These are phyloP conservation scores for Oceanites oceanicus DNA, from an alignment of 2,113 vertebrate species.

Conservation along the genomic window DNA sequence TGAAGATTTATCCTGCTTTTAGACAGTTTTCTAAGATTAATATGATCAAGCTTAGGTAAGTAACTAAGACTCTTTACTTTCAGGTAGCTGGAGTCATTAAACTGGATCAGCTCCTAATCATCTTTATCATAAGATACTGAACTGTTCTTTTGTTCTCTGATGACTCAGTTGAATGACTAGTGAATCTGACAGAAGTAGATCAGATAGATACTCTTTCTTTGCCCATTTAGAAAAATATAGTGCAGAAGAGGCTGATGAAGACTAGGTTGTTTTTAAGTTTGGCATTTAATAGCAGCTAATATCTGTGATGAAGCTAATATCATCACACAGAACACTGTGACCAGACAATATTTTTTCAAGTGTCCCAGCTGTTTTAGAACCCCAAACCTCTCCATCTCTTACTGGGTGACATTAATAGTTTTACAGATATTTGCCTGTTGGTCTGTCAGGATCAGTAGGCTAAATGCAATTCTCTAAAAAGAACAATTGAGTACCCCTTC, in stretches of 20 bases:
- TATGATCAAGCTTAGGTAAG: neutral
- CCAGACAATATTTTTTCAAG: neutral
- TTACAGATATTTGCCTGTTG: neutral
- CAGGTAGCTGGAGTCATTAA: neutral
- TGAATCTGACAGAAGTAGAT: neutral
- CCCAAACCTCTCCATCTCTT: neutral
- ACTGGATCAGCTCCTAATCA: neutral
- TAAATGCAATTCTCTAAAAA: neutral
- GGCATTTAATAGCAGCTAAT: too few relatives aligned
- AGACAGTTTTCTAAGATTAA: neutral
- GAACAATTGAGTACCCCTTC: rapidly evolving
- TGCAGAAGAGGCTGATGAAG: neutral
- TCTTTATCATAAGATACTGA: neutral
- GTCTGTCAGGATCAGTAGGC: neutral
- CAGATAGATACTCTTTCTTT: neutral
- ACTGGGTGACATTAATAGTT: neutral
- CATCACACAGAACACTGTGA: neutral
- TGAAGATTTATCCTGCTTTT: neutral
- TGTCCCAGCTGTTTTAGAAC: neutral
- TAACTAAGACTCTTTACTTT: neutral
- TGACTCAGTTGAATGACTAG: neutral
- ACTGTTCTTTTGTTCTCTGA: neutral
- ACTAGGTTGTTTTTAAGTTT: neutral
- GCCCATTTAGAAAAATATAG: neutral
- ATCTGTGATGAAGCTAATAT: too few relatives aligned